phyloP scores from a whole-genome alignment of 1,140 invertebrate species.

The Chironomus striatipennis region DNA sequence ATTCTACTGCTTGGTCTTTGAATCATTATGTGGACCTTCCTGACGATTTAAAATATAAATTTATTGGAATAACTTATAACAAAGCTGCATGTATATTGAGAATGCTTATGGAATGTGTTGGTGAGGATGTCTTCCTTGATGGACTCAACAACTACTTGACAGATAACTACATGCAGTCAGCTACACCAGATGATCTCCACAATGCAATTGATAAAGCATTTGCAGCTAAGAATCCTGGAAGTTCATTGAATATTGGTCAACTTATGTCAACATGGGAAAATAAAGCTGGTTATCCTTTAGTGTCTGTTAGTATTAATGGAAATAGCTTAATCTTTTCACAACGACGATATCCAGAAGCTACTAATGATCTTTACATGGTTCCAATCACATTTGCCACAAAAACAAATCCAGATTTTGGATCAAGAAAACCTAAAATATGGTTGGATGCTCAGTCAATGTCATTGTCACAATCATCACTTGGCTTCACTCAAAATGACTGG shows the following conservation, averaged over 20 bases:
- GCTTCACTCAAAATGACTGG: conserved; percentile 29
- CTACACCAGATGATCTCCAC: background rate
- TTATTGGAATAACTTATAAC: background rate
- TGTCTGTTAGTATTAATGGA: background rate
- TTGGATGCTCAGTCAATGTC: background rate
- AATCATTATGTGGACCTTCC: background rate
- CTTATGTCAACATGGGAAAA: conserved; percentile 80
- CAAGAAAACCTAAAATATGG: conserved; percentile 35
- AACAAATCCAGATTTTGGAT: conserved; percentile 34
- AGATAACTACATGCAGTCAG: background rate
- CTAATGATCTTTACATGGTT: conserved; percentile 32
- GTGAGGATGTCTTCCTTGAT: background rate
- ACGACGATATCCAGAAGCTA: background rate
- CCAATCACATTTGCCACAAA: conserved; percentile 43
- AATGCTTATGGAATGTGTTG: background rate
- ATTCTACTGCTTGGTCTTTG: background rate
- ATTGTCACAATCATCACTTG: conserved; percentile 32
- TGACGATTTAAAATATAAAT: background rate
- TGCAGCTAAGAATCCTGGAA: background rate
- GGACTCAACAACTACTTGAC: background rate
- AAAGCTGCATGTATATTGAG: background rate
- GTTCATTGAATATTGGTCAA: conserved; percentile 32
- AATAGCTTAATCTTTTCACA: background rate
- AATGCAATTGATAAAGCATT: background rate
- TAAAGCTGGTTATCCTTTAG: conserved; percentile 63